Evolutionary conservation across 2,888 invertebrate species (phyloP), one percentile per base, ranked within the genome.

Genomic region (Drosophila neonasuta): DNA sequence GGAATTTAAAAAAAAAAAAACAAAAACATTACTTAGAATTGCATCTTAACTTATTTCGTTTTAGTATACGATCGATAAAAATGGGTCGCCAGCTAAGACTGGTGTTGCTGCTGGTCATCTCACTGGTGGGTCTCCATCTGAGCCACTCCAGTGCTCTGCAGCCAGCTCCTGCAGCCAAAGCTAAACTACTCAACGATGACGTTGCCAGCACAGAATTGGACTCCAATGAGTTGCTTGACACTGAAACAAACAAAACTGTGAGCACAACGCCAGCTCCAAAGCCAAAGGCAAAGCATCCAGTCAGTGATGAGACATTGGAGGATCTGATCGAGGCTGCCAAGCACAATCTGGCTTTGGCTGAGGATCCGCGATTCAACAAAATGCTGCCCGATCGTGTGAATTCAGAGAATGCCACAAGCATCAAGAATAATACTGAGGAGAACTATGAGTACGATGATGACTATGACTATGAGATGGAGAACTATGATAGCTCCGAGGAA

Each of bases 51-150:
- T 30, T 11, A 49, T 49, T 56, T 39, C 13, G 9, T 56, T 83
- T 75, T 71, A 86, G 74, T 65, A 74, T 68, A 57, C 54, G 52
- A 81, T 48, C 65, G 45, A 51, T 54, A 32, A 79, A 55, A 58
- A 90, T 91, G 91, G 83, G 89, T 80, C 88, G 89, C 90, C 91
- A 90, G 89, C 87, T 85, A 68, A 89, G 89, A 88, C 91, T 90
- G 89, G 89, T 89, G 80, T 79, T 89, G 77, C 76, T 90, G 77
- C 75, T 90, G 73, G 78, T 82, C 59, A 68, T 88, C 76, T 86
- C 87, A 54, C 73, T 85, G 66, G 86, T 74, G 66, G 74, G 79
- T 48, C 80, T 87, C 62, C 88, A 89, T 51, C 77, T 77, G 56
- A 76, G 82, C 65, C 69, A 74, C 36, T 60, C 86, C 58, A 81